Evolutionary conservation across 2,888 invertebrate genomes (phyloP).

Genomic region (Rotaria sp.): DNA sequence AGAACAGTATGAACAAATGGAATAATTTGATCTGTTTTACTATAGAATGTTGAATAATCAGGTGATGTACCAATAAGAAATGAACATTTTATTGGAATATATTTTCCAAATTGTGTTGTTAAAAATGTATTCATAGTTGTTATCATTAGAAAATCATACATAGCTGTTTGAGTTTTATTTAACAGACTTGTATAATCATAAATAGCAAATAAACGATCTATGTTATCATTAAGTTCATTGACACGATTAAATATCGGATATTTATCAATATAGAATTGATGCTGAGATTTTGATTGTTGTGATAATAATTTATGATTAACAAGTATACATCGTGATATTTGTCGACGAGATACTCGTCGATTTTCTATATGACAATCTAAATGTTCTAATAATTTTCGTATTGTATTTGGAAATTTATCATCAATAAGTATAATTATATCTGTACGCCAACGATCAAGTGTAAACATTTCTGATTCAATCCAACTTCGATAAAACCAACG

Average conservation of each 20-base stretch:
- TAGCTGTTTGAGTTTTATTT: background rate
- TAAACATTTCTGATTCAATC: slow-evolving; percentile 13
- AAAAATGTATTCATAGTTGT: background rate
- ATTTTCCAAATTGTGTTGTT: slow-evolving; percentile 14
- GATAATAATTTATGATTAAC: background rate
- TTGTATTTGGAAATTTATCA: background rate
- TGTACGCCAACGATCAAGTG: background rate
- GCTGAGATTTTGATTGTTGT: background rate
- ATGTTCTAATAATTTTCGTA: background rate
- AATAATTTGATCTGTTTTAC: background rate
- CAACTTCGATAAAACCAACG: background rate
- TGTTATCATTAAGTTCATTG: background rate
- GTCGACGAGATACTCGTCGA: background rate
- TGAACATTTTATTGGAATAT: background rate
- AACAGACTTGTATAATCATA: background rate
- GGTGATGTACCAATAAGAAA: background rate
- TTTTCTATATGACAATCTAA: background rate
- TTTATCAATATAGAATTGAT: background rate
- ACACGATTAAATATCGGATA: background rate
- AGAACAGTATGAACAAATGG: background rate
- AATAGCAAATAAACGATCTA: background rate
- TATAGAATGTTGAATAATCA: background rate
- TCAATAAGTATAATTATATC: background rate
- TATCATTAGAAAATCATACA: background rate
- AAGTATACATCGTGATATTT: slow-evolving; percentile 10